Conservation (phyloP, 2,797 vertebrate genomes). For the Trematomus bernacchii region DNA sequence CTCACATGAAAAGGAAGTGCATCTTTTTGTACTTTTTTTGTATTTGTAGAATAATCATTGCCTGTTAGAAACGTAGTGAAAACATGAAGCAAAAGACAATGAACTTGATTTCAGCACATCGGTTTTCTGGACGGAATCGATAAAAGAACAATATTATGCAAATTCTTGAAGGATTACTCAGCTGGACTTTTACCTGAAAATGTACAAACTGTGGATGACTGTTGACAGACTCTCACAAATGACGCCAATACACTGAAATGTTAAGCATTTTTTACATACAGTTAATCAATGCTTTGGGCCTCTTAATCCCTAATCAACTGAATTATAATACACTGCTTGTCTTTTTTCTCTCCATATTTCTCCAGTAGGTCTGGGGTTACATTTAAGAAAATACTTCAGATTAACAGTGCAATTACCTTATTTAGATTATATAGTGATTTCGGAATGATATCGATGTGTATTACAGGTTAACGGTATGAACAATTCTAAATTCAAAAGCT, state of each 20-base stretch:
- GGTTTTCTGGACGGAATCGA: slow-evolving; percentile 54
- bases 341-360: slow-evolving; percentile 52
- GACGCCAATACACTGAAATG: slow-evolving; percentile 53
- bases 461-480: background rate
- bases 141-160: slow-evolving; percentile 84
- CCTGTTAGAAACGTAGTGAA: slow-evolving; percentile 75
- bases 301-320: slow-evolving; percentile 52
- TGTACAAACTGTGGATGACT: slow-evolving; percentile 62
- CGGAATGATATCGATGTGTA: background rate
- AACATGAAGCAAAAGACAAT: slow-evolving; percentile 59
- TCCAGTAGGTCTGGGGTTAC: slow-evolving; percentile 7
- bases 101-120: slow-evolving; percentile 61
- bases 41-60: slow-evolving; percentile 82
- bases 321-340: slow-evolving; percentile 48
- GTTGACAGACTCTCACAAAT: slow-evolving; percentile 60
- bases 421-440: background rate
- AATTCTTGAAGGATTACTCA: slow-evolving; percentile 65
- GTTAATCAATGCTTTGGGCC: slow-evolving; percentile 51
- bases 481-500: background rate
- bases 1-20: slow-evolving; percentile 57
- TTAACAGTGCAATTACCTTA: background rate
- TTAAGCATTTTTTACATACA: slow-evolving; percentile 72
- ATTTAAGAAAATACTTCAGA: slow-evolving; percentile 36
- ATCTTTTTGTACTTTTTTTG: slow-evolving; percentile 86
- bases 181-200: slow-evolving; percentile 55